A percentile compares a stretch with the other conserved stretches of the same genome.
Conservation (phyloP, 2,888 invertebrate species). For the Tachina fera region DNA sequence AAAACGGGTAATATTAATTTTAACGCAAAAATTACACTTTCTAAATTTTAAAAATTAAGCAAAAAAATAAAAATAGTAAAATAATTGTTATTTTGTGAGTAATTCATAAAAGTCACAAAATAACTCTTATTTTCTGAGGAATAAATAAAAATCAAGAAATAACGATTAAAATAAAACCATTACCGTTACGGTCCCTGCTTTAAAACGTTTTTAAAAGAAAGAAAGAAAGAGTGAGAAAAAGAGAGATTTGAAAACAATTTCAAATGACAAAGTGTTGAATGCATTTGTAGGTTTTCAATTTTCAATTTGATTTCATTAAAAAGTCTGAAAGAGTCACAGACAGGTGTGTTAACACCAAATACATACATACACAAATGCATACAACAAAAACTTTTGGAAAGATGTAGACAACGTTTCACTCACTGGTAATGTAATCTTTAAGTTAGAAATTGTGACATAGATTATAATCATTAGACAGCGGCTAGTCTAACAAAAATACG, state of each 20-base stretch:
- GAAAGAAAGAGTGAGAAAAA: background rate
- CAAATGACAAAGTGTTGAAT: slow-evolving; percentile 58
- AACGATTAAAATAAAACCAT: no score
- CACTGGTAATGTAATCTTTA: slow-evolving; percentile 14
- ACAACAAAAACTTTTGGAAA: background rate
- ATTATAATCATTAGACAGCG: background rate
- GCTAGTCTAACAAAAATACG: background rate
- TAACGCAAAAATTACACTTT: no score
- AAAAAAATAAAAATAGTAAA: no score
- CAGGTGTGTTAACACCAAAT: slow-evolving; percentile 38
- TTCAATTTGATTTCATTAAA: background rate
- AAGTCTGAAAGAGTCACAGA: background rate
- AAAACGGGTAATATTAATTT: no score
- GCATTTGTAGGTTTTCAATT: slow-evolving; percentile 43
- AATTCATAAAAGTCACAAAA: no score
- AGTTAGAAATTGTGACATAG: background rate
- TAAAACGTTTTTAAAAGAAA: background rate
- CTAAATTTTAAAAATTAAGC: no score
- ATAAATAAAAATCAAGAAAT: no score
- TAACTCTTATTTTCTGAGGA: no score
- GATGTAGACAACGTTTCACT: background rate
- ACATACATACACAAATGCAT: background rate
- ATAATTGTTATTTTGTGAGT: no score
- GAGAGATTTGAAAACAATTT: slow-evolving; percentile 1
- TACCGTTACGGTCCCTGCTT: no score